Evolutionary conservation across 2,888 invertebrate genomes (phyloP).

Genomic region (Eumerus sabulonum): DNA sequence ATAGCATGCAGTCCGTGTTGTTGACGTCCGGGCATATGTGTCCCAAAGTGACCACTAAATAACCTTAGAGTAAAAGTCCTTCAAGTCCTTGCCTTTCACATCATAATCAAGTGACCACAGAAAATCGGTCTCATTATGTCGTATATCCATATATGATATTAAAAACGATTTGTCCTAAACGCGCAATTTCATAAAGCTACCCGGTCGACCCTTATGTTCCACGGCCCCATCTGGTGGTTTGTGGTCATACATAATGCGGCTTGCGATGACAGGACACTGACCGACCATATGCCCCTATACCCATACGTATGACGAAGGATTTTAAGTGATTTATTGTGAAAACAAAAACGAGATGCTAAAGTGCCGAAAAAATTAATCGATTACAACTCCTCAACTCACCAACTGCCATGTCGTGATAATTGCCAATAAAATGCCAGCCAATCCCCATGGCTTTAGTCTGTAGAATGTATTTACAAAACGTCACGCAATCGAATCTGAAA

Average conservation of each 20-base stretch:
- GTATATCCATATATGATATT: conserved; percentile 34
- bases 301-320: conserved; percentile 16
- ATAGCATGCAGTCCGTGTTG: conserved; percentile 24
- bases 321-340: conserved; percentile 55
- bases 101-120: conserved; percentile 59
- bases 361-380: conserved; percentile 9
- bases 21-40: conserved; percentile 1
- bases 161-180: conserved; percentile 34
- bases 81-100: conserved; percentile 44
- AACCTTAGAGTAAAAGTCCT: conserved; percentile 57
- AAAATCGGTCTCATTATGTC: conserved; percentile 16
- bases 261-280: conserved; percentile 49
- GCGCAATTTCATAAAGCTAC: too few species aligned
- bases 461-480: conserved; percentile 25
- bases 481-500: conserved; percentile 46
- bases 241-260: conserved; percentile 15
- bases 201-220: too few species aligned
- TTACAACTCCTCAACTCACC: not conserved
- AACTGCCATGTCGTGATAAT: conserved; percentile 55
- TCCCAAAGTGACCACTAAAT: conserved; percentile 59
- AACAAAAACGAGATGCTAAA: conserved; percentile 34
- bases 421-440: conserved; percentile 48
- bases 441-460: conserved; percentile 34
- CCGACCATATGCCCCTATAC: conserved; percentile 34
- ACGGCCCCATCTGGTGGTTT: conserved; percentile 6